These are phyloP conservation scores for Helicoverpa assulta DNA, from an alignment of 2,888 invertebrate species.

Conservation along the genomic window DNA sequence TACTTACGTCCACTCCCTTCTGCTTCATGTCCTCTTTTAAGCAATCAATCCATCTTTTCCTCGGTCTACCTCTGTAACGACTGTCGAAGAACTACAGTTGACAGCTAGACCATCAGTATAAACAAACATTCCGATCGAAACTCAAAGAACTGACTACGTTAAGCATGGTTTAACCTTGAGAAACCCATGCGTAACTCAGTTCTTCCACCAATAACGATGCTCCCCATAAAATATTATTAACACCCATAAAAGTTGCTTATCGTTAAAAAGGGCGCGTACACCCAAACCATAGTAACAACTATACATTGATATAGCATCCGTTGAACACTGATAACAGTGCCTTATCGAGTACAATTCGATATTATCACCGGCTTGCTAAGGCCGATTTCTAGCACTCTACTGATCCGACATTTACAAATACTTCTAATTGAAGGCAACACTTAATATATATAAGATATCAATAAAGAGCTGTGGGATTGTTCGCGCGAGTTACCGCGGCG, in stretches of 20 bases:
- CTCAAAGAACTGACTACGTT: no score
- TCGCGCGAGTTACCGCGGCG: no score
- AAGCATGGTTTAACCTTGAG: neutral
- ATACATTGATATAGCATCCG: constrained; percentile 26
- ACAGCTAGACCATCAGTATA: no score
- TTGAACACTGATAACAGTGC: constrained; percentile 24
- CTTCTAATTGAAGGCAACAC: neutral
- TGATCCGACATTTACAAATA: neutral
- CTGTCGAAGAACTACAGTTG: no score
- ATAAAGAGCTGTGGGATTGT: neutral
- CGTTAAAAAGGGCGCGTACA: neutral
- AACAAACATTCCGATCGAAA: no score
- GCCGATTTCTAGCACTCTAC: constrained; percentile 5
- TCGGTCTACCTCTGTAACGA: no score
- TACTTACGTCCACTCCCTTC: no score
- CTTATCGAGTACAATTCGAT: constrained; percentile 32
- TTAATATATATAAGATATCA: no score
- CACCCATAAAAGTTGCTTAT: constrained; percentile 18
- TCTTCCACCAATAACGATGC: no score
- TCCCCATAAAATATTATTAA: neutral
- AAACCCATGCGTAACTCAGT: no score
- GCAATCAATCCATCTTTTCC: no score
- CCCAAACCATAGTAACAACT: constrained; percentile 2
- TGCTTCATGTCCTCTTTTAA: no score
- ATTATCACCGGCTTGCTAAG: constrained; percentile 20